phyloP scores from a whole-genome alignment of 2,113 vertebrate genomes.

The Gobius niger region DNA sequence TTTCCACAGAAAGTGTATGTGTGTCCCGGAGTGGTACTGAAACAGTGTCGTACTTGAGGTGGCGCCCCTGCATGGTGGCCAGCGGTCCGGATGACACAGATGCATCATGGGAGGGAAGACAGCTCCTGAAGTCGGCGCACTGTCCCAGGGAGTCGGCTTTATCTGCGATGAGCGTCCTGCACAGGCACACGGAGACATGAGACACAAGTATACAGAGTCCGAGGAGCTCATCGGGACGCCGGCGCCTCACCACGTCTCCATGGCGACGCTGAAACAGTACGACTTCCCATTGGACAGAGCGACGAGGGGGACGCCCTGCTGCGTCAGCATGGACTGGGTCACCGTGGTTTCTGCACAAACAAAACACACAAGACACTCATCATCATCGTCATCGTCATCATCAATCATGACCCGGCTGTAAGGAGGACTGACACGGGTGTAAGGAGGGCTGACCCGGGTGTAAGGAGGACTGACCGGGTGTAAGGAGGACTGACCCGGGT shows the following conservation, averaged over 20 bases:
- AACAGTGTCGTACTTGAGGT: conserved; percentile 82
- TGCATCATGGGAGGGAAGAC: conserved; percentile 87
- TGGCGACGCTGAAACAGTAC: conserved; percentile 90
- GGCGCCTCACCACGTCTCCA: conserved; percentile 76
- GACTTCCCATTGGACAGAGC: conserved; percentile 93
- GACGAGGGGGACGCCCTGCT: conserved; percentile 91
- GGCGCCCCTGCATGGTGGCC: conserved; percentile 91
- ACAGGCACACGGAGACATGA: neutral
- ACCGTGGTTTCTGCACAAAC: conserved; percentile 82
- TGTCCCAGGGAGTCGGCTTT: conserved; percentile 92
- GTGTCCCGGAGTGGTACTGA: neutral
- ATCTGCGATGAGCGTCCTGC: conserved; percentile 94
- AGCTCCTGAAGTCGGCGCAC: conserved; percentile 94
- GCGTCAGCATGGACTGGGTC: conserved; percentile 91
- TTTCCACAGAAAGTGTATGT: no score
- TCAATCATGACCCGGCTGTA: no score
- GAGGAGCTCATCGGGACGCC: neutral
- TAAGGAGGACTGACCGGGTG: no score
- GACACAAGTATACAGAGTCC: neutral
- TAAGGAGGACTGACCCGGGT: no score
- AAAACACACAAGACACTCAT: neutral
- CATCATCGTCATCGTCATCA: no score
- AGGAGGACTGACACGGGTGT: no score
- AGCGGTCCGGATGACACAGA: conserved; percentile 89
- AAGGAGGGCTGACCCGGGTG: no score